Evolutionary conservation across 2,113 vertebrate species (phyloP).

Genomic region (Tachuris rubrigastra): DNA sequence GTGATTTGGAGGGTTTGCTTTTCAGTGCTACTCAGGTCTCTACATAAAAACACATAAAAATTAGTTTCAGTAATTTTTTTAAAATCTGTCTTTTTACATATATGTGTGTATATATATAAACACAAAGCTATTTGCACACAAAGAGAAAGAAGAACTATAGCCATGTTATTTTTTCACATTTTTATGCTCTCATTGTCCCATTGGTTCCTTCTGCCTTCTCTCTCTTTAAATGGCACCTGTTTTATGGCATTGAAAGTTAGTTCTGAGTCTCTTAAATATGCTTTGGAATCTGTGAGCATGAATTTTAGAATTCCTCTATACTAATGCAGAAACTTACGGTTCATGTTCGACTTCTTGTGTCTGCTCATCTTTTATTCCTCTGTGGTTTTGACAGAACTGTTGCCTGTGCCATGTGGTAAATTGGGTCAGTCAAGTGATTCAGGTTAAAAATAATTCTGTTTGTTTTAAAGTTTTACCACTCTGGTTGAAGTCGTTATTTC

Average conservation of each 20-base stretch:
- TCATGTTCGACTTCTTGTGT: background rate
- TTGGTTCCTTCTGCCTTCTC: background rate
- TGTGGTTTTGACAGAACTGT: background rate
- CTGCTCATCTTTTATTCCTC: background rate
- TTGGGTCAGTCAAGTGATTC: background rate
- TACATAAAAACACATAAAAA: fast-evolving
- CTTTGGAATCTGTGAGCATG: background rate
- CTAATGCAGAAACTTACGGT: background rate
- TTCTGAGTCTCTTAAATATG: background rate
- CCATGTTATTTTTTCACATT: fast-evolving
- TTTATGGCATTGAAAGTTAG: background rate
- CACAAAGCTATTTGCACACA: fast-evolving
- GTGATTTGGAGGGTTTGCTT: background rate
- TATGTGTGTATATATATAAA: fast-evolving
- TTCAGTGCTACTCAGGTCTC: background rate
- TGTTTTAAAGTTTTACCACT: background rate
- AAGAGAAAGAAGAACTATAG: background rate
- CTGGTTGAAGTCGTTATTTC: background rate
- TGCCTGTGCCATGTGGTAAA: background rate
- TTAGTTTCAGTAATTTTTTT: background rate
- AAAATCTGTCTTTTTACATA: fast-evolving
- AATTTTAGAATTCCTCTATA: background rate
- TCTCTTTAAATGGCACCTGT: background rate
- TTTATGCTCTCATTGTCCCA: background rate
- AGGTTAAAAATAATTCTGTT: background rate